Conservation (phyloP, 2,113 vertebrate species). For the Caretta caretta region DNA sequence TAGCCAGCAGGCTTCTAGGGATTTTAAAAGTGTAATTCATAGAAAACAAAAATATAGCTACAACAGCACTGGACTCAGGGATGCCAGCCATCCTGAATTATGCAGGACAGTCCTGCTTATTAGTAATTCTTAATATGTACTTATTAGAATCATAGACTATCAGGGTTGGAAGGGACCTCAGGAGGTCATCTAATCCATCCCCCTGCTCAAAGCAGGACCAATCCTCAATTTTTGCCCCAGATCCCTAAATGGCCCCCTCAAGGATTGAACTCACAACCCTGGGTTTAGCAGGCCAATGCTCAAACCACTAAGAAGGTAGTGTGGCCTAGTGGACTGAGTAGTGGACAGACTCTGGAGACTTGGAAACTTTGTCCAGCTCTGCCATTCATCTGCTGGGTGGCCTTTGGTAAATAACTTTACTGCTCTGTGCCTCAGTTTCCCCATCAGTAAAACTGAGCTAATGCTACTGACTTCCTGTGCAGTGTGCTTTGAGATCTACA, state of each 20-base stretch:
- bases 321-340: not conserved
- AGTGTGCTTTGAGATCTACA: not conserved
- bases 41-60: not conserved
- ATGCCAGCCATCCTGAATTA: not conserved
- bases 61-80: not conserved
- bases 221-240: too few species aligned
- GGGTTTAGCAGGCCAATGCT: too few species aligned
- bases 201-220: too few species aligned
- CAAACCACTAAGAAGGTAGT: not conserved
- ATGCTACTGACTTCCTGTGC: not conserved
- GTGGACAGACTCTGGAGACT: not conserved
- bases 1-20: not conserved
- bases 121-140: not conserved
- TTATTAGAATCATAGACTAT: not conserved
- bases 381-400: not conserved
- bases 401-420: not conserved
- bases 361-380: not conserved
- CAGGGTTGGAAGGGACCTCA: too few species aligned
- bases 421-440: not conserved
- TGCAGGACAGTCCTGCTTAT: not conserved
- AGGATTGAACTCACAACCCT: too few species aligned
- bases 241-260: too few species aligned
- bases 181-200: too few species aligned
- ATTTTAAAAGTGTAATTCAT: not conserved
- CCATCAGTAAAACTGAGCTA: not conserved